phyloP scores from a whole-genome alignment of 92 coral and sea anemone genomes.

The Isaurus tuberculatus region DNA sequence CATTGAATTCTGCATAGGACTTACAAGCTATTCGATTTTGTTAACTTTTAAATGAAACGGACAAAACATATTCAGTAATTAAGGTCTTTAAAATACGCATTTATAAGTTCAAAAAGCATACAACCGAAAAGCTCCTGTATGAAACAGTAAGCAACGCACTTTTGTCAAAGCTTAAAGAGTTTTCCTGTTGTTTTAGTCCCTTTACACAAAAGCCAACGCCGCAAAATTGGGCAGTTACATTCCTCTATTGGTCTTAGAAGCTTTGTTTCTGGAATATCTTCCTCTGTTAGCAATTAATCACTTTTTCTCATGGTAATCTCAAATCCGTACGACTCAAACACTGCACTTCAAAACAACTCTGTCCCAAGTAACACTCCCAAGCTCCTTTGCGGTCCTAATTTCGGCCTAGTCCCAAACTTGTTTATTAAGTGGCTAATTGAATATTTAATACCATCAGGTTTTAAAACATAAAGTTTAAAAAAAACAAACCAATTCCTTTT shows the following conservation, averaged over 20 bases:
- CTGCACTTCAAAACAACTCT: conserved; percentile 34
- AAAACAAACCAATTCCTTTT: too few species aligned
- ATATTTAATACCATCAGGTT: too few species aligned
- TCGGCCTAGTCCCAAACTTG: conserved; percentile 32
- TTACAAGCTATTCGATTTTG: conserved; percentile 27
- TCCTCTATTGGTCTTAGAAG: conserved; percentile 41
- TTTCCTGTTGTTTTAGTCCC: conserved; percentile 8
- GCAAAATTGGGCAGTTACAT: conserved; percentile 40
- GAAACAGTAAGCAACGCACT: conserved; percentile 24
- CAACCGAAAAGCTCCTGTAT: conserved; percentile 32
- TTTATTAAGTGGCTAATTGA: conserved; percentile 25
- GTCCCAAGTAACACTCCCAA: conserved; percentile 6
- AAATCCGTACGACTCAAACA: conserved; percentile 7
- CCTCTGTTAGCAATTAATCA: conserved; percentile 20
- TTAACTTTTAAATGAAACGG: conserved; percentile 36
- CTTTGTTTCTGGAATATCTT: conserved; percentile 36
- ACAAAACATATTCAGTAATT: conserved; percentile 25
- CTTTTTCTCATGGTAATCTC: conserved; percentile 28
- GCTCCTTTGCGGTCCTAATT: conserved; percentile 27
- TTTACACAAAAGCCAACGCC: conserved; percentile 36
- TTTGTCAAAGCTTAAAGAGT: conserved; percentile 10
- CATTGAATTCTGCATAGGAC: conserved; percentile 22
- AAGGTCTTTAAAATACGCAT: conserved; percentile 28
- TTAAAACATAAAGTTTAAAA: too few species aligned
- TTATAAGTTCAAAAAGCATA: conserved; percentile 19